Evolutionary conservation across 2,888 invertebrate genomes (phyloP).

Genomic region (Lampropteryx suffumata): DNA sequence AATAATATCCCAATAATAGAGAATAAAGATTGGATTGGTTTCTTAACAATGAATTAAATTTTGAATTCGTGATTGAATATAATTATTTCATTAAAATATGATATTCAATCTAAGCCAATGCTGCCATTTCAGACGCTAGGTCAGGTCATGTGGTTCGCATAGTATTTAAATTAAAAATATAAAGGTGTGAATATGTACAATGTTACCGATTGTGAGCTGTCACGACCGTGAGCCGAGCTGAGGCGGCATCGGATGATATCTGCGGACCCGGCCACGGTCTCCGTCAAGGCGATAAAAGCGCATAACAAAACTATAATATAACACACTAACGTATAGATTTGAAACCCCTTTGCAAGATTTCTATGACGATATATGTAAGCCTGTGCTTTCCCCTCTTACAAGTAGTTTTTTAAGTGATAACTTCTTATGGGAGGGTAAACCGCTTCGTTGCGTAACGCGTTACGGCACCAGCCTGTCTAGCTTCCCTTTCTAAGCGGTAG

Average conservation of each 20-base stretch:
- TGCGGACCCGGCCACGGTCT: slow-evolving; percentile 15
- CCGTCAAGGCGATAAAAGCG: slow-evolving; percentile 22
- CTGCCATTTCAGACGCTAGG: slow-evolving; percentile 1
- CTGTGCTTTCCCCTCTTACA: too few species aligned
- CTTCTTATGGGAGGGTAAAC: too few species aligned
- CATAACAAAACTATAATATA: slow-evolving; percentile 11
- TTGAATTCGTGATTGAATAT: too few species aligned
- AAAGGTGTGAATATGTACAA: slow-evolving; percentile 19
- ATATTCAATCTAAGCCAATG: not conserved
- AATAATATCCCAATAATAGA: too few species aligned
- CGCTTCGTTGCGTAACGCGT: too few species aligned
- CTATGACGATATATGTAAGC: too few species aligned
- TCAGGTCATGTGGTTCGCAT: not conserved
- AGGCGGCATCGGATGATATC: slow-evolving; percentile 27
- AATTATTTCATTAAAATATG: too few species aligned
- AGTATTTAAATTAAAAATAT: slow-evolving; percentile 11
- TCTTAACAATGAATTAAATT: too few species aligned
- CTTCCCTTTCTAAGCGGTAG: too few species aligned
- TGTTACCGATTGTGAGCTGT: slow-evolving; percentile 15
- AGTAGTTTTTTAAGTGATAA: too few species aligned
- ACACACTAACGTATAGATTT: slow-evolving; percentile 4
- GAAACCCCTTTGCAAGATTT: not conserved
- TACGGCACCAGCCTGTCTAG: too few species aligned
- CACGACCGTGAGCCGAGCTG: slow-evolving; percentile 9
- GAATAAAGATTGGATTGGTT: too few species aligned